Evolutionary conservation across 2,113 vertebrate genomes (phyloP).

Genomic region (Leucosticte australis): DNA sequence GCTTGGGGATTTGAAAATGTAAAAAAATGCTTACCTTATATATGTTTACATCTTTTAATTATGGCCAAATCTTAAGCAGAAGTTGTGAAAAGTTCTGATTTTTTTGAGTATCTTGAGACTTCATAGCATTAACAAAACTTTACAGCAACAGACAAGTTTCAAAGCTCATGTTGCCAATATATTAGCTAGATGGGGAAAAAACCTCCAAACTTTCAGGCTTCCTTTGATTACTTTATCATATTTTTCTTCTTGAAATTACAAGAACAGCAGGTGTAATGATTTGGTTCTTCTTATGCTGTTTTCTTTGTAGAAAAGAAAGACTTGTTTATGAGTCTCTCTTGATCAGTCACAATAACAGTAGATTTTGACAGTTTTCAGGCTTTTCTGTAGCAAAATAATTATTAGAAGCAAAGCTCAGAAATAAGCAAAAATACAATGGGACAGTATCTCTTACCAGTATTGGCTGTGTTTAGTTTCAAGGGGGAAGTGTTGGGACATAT

Average conservation of each 20-base stretch:
- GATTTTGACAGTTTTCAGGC: background rate
- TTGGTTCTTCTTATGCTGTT: background rate
- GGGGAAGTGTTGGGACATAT: background rate
- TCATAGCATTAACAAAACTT: background rate
- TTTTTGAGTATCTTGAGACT: background rate
- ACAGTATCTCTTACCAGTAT: fast-evolving
- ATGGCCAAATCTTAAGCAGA: background rate
- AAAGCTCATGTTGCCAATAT: background rate
- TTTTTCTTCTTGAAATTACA: background rate
- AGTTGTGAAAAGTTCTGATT: background rate
- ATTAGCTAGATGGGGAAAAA: background rate
- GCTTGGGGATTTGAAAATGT: background rate
- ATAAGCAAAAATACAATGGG: background rate
- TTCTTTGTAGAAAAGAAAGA: background rate
- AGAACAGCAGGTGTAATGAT: background rate
- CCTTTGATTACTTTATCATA: background rate
- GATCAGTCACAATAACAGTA: background rate
- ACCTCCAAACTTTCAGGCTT: background rate
- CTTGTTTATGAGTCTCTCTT: background rate
- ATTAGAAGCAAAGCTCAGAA: background rate
- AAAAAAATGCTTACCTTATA: background rate
- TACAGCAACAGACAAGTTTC: background rate
- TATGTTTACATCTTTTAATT: background rate
- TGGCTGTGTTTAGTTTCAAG: background rate
- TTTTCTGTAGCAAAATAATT: background rate